Conservation (phyloP, 2,888 invertebrate genomes). For the Chrysolina oricalcia region DNA sequence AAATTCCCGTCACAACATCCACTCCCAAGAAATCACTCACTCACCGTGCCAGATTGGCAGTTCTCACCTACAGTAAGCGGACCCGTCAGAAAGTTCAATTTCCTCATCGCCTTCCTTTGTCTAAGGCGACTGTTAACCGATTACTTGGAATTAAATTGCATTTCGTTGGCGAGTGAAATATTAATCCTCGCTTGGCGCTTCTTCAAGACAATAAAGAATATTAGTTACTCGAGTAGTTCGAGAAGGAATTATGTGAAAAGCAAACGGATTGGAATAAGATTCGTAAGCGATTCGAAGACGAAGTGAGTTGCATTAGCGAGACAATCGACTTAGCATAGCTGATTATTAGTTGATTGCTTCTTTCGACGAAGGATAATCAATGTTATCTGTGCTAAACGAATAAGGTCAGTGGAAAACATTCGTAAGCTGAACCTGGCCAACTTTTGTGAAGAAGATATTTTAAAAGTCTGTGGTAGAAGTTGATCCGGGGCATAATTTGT, state of each 20-base stretch:
- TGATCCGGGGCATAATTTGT: background rate
- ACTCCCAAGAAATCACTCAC: background rate
- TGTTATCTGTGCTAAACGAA: too few species aligned
- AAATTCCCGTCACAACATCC: background rate
- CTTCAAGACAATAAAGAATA: background rate
- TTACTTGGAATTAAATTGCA: conserved; percentile 15
- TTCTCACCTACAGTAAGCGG: conserved; percentile 2
- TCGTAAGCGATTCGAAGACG: conserved; percentile 10
- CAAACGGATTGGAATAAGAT: conserved; percentile 21
- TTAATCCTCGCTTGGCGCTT: conserved; percentile 14
- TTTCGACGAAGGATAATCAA: too few species aligned
- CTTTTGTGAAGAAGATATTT: background rate
- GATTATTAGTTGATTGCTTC: too few species aligned
- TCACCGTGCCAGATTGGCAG: background rate
- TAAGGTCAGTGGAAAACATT: too few species aligned
- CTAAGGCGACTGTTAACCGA: background rate
- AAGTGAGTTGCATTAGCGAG: conserved; percentile 20
- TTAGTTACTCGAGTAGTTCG: conserved; percentile 19
- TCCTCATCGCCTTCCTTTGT: conserved; percentile 10
- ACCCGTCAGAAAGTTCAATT: background rate
- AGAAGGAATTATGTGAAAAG: conserved; percentile 23
- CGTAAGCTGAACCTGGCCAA: background rate
- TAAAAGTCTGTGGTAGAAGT: background rate
- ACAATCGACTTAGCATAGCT: conserved; percentile 1
- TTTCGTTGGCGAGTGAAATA: conserved; percentile 21